Base-by-base conservation (phyloP, 2,888 invertebrate species). In the Drosophila austrosaltans region DNA sequence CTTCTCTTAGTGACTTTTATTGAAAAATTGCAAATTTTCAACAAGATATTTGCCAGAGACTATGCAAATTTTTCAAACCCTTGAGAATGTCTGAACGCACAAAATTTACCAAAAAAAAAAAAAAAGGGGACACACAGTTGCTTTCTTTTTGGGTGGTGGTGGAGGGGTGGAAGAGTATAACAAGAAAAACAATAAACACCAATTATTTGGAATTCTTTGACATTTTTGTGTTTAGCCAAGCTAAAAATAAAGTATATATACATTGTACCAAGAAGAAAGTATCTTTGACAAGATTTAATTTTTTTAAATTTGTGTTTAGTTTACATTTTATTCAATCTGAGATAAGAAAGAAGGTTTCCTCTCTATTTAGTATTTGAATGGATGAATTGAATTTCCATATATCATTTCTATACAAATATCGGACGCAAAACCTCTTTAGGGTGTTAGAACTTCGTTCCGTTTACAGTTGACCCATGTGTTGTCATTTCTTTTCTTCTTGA, bases 1-100 rank as follows among this genome's bases (percentile, higher is more conserved):
- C 25, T 25, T 61, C 25, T 48, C 70, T 66, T 82, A 76, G 82
- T 83, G 76, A 78, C 72, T 76, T 76, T 80, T 86, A 82, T 82
- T 82, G 72, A 44, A 80, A 79, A 76, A 72, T 68, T 74, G 66
- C 40, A 72, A 76, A 78, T 81, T 81, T 73, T 59, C 62, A 48
- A 42, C 60, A 6, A 20, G 53, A 57, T 54, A 7, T 53, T 53
- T 58, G 25, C 7, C 7, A 48, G 5, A 12, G 53, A 42, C 54
- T 65, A 40, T 25, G 42, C 58, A 28, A 53, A 42, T 48, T 42
- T 57, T 25, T 36, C 25, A 12, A 32, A 62, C 36, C 48, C 57
- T 22, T 57, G 12, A 57, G 20, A 36, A 57, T 48, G 48, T 48
- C 48, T 48, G 48, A 25, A 25, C 48, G 48, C 25, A 25, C 48